Evolutionary conservation across 1,140 invertebrate species (phyloP), one percentile per base, ranked within the genome.

Genomic region (Cherax destructor): DNA sequence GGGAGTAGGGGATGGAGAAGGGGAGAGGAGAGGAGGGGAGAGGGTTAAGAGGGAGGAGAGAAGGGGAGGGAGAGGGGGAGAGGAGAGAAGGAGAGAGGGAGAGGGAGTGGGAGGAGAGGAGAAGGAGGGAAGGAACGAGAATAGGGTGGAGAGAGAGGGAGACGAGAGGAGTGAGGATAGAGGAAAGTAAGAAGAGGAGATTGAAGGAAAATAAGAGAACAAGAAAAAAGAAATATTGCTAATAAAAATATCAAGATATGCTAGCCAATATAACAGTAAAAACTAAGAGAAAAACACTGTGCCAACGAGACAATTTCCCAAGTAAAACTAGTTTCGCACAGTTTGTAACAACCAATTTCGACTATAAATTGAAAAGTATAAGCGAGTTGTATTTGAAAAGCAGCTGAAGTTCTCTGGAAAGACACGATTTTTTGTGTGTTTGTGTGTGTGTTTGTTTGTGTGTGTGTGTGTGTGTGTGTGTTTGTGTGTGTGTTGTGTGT

Each of bases 341-440:
- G 3, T 74, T 74, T 30, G 24, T 30, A 24, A 74, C 69, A 30
- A 4, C n/a, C 69, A 74, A 74, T 74, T 74, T 21, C 24, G 21
- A 5, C 69, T 30, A 74, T 74, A 74, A 74, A 74, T 74, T 74
- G 69, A 30, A 74, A 74, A 74, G 69, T 74, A 30, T 74, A 74
- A 74, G 11, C 69, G 69, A 74, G 69, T 24, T 74, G 69, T 21
- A 74, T 30, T 24, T 74, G n/a, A 74, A 74, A 74, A 74, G 69
- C 11, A 30, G 69, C 18, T 74, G n/a, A 74, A 74, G n/a, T 5
- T 9, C 18, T 5, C 69, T 74, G 69, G 69, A 74, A 30, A 74
- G 24, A 21, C 69, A 30, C n/a, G 30, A 41, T 1, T 41, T 41
- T 41, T 2, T 41, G 30, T 41, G 30, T 41, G 30, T 41, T n/a